Conservation (phyloP, 2,113 vertebrate genomes). For the Corythaixoides concolor region DNA sequence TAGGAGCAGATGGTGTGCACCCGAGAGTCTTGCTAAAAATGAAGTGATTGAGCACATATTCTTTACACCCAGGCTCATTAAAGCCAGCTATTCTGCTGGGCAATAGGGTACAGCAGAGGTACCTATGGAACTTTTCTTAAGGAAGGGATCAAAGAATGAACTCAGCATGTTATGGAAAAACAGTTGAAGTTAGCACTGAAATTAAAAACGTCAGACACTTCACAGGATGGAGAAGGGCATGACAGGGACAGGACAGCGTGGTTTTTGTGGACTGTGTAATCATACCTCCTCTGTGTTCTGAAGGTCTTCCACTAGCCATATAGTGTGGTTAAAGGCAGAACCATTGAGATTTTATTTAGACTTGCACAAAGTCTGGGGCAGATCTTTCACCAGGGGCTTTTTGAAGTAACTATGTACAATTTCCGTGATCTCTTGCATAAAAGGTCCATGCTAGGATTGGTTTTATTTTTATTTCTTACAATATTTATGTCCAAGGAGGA, state of each 20-base stretch:
- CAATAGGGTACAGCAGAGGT: not conserved
- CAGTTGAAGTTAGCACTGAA: not conserved
- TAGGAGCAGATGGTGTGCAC: conserved; percentile 51
- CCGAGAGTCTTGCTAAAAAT: conserved; percentile 2
- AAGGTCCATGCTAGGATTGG: not conserved
- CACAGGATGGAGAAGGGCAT: not conserved
- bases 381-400: not conserved
- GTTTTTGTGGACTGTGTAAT: not conserved
- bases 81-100: not conserved
- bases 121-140: not conserved
- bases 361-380: not conserved
- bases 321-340: not conserved
- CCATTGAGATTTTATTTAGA: not conserved
- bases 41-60: not conserved
- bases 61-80: not conserved
- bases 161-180: not conserved
- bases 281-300: not conserved
- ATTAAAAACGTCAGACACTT: not conserved
- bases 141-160: not conserved
- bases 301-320: not conserved
- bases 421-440: not conserved
- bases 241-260: not conserved
- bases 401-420: not conserved
- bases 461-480: not conserved
- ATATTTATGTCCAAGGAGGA: not conserved